Conservation (phyloP, 2,888 invertebrate genomes). For the Seira ritae region DNA sequence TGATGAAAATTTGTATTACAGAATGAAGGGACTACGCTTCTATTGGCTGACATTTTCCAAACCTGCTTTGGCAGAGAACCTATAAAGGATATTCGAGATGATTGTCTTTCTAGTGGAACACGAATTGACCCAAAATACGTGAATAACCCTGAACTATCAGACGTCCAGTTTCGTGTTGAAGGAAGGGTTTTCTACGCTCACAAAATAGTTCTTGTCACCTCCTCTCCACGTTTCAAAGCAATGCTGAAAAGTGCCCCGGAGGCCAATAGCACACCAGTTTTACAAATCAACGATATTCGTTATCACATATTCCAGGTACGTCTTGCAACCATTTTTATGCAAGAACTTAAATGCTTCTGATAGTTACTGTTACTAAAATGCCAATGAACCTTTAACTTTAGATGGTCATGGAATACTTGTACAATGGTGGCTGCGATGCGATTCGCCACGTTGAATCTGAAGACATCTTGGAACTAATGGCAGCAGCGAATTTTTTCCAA, state of each 20-base stretch:
- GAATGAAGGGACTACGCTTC: slow-evolving; percentile 91
- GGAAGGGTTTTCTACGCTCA: slow-evolving; percentile 94
- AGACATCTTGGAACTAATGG: slow-evolving; percentile 91
- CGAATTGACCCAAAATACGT: slow-evolving; percentile 95
- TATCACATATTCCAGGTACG: slow-evolving; percentile 93
- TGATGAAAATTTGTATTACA: slow-evolving; percentile 74
- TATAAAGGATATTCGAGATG: slow-evolving; percentile 85
- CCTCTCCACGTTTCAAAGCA: slow-evolving; percentile 88
- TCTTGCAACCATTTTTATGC: slow-evolving; percentile 17
- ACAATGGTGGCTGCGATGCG: slow-evolving; percentile 90
- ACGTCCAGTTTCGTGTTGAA: slow-evolving; percentile 94
- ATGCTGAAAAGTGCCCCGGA: slow-evolving; percentile 88
- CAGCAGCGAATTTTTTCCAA: slow-evolving; percentile 94
- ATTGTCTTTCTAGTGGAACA: slow-evolving; percentile 79
- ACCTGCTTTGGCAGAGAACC: slow-evolving; percentile 92
- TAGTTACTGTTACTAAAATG: neutral
- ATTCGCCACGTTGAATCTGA: slow-evolving; percentile 84
- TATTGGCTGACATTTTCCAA: slow-evolving; percentile 92
- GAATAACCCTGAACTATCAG: slow-evolving; percentile 94
- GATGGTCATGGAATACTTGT: slow-evolving; percentile 95
- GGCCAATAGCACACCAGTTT: slow-evolving; percentile 87
- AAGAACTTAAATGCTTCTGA: too few species aligned
- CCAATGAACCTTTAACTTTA: slow-evolving; percentile 75
- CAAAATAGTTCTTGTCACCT: slow-evolving; percentile 94
- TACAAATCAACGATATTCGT: slow-evolving; percentile 93